These are phyloP conservation scores for Parotocinclus haroldoi DNA, from an alignment of 2,797 vertebrate species.

Conservation along the genomic window DNA sequence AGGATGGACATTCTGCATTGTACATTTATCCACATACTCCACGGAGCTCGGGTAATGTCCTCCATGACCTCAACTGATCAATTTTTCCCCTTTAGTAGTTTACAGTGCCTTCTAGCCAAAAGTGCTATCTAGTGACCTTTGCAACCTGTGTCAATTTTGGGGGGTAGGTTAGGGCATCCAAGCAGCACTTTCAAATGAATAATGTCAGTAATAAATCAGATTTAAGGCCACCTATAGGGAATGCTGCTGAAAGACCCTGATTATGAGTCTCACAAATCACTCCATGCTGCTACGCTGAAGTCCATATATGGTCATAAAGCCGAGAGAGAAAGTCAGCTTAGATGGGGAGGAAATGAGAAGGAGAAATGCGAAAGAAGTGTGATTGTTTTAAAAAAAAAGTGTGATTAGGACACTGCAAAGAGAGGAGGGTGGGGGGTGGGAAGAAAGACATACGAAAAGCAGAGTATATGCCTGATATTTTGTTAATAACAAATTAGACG, in stretches of 20 bases:
- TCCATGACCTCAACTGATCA: slow-evolving; percentile 11
- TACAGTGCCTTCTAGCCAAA: slow-evolving; percentile 18
- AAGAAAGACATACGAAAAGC: not conserved
- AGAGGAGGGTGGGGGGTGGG: slow-evolving; percentile 19
- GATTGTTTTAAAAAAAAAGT: not conserved
- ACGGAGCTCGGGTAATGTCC: slow-evolving; percentile 1
- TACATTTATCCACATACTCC: not conserved
- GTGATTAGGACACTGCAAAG: slow-evolving; percentile 24
- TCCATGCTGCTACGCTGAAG: slow-evolving; percentile 17
- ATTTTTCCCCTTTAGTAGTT: slow-evolving; percentile 21
- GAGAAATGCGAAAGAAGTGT: not conserved
- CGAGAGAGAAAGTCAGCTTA: slow-evolving; percentile 4
- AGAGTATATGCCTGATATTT: too few species aligned
- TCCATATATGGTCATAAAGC: slow-evolving; percentile 35
- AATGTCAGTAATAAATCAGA: slow-evolving; percentile 35
- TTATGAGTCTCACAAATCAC: slow-evolving; percentile 36
- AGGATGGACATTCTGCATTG: not conserved
- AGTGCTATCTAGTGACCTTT: slow-evolving; percentile 22
- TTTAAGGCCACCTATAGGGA: slow-evolving; percentile 40
- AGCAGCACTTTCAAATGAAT: not conserved
- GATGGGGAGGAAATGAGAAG: slow-evolving; percentile 7
- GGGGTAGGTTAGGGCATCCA: slow-evolving; percentile 14
- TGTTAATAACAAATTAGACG: too few species aligned
- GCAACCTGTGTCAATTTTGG: slow-evolving; percentile 22
- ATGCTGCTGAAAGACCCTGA: slow-evolving; percentile 35